Base-by-base conservation (phyloP, 2,113 vertebrate genomes). In the Pimephales promelas region DNA sequence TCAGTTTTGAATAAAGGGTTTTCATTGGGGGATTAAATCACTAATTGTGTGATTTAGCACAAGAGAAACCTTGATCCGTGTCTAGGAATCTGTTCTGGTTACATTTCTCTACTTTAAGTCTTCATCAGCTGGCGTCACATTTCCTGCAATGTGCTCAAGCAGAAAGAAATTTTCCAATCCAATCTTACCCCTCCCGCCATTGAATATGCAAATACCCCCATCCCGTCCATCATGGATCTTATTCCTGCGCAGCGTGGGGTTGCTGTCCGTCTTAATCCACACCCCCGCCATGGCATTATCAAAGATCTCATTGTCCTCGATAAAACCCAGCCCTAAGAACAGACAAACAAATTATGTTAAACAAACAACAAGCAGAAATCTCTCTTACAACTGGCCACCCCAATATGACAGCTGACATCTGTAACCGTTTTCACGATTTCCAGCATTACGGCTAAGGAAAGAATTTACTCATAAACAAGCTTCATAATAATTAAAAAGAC, bases 261-360 rank as follows among this genome's bases (percentile, higher is more conserved):
- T 99, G 93, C 98, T 99, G 91, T 99, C 98, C 7, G 98, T 99
- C 90, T 99, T 99, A 93, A 99, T 99, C 98, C 98, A 99, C 62
- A 99, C 98, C 86, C 98, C 98, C 79, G 98, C 98, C 98, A 99
- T 99, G 79, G 98, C 98, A 85, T 99, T 99, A 93, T 99, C 98
- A 94, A 99, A 99, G 89, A 99, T 99, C 93, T 99, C 98, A 94
- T 99, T 99, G 95, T 99, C 98, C 94, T 99, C 98, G 89, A 99
- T 99, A 90, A 98, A 98, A 86, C 98, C 98, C 87, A 99, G 93
- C 66, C 98, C 98, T 99, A 68, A 13, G 5, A 57, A 86, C 14
- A 79, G 28, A 85, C 5, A 18, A 31, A 31, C 68, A 36, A 28
- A 57, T 76, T 7, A 71, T 71, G 34, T 61, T 43, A 20, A 24